Evolutionary conservation across 2,113 vertebrate species (phyloP).

Genomic region (Tautogolabrus adspersus): DNA sequence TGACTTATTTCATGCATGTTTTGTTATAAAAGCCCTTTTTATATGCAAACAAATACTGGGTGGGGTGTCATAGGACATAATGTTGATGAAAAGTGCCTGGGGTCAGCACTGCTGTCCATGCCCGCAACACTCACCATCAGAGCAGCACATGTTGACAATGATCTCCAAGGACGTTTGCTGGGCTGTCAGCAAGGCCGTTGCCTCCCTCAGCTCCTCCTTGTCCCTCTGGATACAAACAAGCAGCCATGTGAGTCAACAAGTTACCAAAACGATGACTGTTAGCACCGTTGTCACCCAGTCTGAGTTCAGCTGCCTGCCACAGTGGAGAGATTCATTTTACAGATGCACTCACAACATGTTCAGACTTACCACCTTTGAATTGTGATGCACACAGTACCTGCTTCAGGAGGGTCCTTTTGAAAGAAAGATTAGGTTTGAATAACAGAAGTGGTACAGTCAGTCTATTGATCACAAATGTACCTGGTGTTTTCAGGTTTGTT

Average conservation of each 20-base stretch:
- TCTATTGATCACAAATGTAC: background rate
- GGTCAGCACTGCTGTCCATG: slow-evolving; percentile 56
- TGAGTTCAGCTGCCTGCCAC: slow-evolving; percentile 19
- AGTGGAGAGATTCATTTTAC: slow-evolving; percentile 10
- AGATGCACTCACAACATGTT: background rate
- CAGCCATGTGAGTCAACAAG: slow-evolving; percentile 64
- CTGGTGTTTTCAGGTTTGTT: background rate
- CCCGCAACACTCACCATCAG: slow-evolving; percentile 86
- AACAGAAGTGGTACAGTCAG: background rate
- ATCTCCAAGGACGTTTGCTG: slow-evolving; percentile 97
- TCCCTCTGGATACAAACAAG: slow-evolving; percentile 82
- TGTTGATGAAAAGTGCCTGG: slow-evolving; percentile 43
- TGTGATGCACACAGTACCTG: background rate
- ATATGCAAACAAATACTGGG: slow-evolving; percentile 29
- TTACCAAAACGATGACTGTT: slow-evolving; percentile 49
- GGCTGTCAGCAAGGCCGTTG: slow-evolving; percentile 89
- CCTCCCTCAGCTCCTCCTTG: slow-evolving; percentile 90
- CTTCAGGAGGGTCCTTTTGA: background rate
- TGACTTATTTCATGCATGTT: background rate
- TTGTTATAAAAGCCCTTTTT: slow-evolving; percentile 10
- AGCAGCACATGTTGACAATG: slow-evolving; percentile 98
- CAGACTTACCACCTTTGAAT: background rate
- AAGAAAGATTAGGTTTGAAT: background rate
- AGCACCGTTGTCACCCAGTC: slow-evolving; percentile 34
- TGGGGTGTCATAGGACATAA: slow-evolving; percentile 57